Percentiles rank a stretch among this genome's conserved stretches.
phyloP scores from a whole-genome alignment of 2,113 vertebrate species.

The Thomomys bottae region DNA sequence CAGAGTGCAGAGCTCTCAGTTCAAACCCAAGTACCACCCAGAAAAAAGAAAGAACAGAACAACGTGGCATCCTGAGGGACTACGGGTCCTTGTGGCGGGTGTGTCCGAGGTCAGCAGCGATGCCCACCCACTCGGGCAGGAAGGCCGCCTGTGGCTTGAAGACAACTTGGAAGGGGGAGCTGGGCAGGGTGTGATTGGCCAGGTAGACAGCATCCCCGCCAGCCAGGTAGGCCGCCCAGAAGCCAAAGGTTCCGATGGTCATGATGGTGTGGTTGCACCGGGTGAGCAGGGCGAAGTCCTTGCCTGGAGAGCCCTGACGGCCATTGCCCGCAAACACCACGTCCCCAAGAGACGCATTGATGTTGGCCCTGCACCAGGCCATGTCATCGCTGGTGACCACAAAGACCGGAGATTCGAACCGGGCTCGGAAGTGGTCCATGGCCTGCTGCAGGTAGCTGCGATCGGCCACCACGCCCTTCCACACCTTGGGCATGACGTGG shows the following conservation, averaged over 20 bases:
- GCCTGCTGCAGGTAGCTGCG: constrained; percentile 75
- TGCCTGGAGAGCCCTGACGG: constrained; percentile 4
- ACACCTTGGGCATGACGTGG: constrained; percentile 61
- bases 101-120: constrained; percentile 68
- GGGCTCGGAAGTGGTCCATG: constrained; percentile 78
- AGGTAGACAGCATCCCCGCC: constrained; percentile 78
- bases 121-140: constrained; percentile 79
- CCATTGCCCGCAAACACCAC: constrained; percentile 77
- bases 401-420: constrained; percentile 68
- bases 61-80: accelerated
- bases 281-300: constrained; percentile 76
- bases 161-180: constrained; percentile 69
- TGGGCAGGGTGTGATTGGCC: constrained; percentile 80
- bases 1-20: no score
- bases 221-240: constrained; percentile 74
- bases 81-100: not conserved
- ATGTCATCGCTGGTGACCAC: constrained; percentile 82
- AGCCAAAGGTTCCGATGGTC: constrained; percentile 82
- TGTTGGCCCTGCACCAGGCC: constrained; percentile 80
- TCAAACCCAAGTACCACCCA: no score
- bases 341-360: constrained; percentile 66
- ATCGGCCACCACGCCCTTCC: constrained; percentile 83
- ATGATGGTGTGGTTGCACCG: constrained; percentile 84
- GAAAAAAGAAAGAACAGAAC: no score
- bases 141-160: constrained; percentile 79